Evolutionary conservation across 2,113 vertebrate species (phyloP).

Genomic region (Oryzias curvinotus): DNA sequence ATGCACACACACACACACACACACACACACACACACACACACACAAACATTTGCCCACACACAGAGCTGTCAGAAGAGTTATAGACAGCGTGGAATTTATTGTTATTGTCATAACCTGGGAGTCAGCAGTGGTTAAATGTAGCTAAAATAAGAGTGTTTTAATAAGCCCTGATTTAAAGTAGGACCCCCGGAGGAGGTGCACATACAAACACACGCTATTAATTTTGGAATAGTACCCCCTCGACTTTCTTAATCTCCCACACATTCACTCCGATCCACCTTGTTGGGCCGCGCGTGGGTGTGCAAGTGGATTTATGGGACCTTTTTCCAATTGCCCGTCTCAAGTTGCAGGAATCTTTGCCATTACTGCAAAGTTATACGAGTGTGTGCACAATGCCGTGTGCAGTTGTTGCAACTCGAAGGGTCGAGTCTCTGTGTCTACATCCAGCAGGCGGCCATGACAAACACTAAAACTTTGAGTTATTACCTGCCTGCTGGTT

Average conservation of each 20-base stretch:
- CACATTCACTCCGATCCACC: constrained; percentile 51
- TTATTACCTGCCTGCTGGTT: constrained; percentile 46
- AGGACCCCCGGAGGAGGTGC: constrained; percentile 64
- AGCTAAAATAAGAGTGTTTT: constrained; percentile 75
- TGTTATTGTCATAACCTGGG: constrained; percentile 77
- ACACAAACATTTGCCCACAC: constrained; percentile 33
- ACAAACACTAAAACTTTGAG: constrained; percentile 63
- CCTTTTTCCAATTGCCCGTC: constrained; percentile 55
- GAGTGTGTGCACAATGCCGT: constrained; percentile 20
- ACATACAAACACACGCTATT: constrained; percentile 4
- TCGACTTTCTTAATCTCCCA: constrained; percentile 3
- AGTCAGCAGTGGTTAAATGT: constrained; percentile 65
- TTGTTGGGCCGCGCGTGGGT: constrained; percentile 15
- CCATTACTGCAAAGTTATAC: constrained; percentile 43
- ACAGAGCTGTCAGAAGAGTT: constrained; percentile 25
- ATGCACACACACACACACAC: constrained; percentile 17
- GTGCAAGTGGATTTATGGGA: constrained; percentile 48
- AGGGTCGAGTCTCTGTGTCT: constrained; percentile 47
- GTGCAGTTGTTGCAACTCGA: constrained; percentile 33
- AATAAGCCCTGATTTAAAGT: constrained; percentile 77
- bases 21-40: constrained; percentile 8
- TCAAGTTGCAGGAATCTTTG: constrained; percentile 41
- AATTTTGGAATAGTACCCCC: constrained; percentile 7
- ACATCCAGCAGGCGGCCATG: constrained; percentile 56
- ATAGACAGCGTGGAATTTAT: constrained; percentile 69